A percentile compares a stretch with the other conserved stretches of the same genome.
Conservation (phyloP, 2,888 invertebrate species). For the Apotomis capreana region DNA sequence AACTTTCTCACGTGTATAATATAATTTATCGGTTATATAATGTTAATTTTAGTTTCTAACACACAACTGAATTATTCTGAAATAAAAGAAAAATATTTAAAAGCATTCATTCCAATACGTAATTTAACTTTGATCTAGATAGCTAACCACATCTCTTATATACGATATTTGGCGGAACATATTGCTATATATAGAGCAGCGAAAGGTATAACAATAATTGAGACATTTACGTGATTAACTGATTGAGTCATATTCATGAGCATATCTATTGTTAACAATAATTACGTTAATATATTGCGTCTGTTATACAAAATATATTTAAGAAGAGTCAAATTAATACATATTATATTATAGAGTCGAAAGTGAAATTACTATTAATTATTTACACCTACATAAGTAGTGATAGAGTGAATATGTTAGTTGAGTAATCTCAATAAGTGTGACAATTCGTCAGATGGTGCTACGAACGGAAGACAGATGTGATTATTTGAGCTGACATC, state of each 20-base stretch:
- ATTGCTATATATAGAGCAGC: conserved; percentile 52
- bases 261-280: conserved; percentile 18
- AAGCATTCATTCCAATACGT: conserved; percentile 9
- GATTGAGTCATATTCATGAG: conserved; percentile 26
- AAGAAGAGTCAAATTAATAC: conserved; percentile 2
- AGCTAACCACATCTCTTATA: conserved; percentile 36
- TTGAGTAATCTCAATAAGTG: conserved; percentile 21
- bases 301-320: conserved; percentile 3
- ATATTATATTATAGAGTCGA: conserved; percentile 5
- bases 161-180: conserved; percentile 62
- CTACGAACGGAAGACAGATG: conserved; percentile 71
- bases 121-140: conserved; percentile 9
- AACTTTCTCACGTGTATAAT: conserved; percentile 18
- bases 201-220: conserved; percentile 20
- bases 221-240: conserved; percentile 9
- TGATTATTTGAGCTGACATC: conserved; percentile 63
- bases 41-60: conserved; percentile 3
- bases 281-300: conserved; percentile 11
- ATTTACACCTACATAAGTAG: conserved; percentile 8
- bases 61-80: conserved; percentile 1
- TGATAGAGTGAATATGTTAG: conserved; percentile 12
- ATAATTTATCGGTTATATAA: conserved; percentile 17
- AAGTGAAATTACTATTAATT: conserved; percentile 8
- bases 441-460: conserved; percentile 33
- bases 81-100: background rate